Evolutionary conservation across 2,888 invertebrate genomes (phyloP), one percentile per base, ranked within the genome.

Genomic region (Diplolepis rosae): DNA sequence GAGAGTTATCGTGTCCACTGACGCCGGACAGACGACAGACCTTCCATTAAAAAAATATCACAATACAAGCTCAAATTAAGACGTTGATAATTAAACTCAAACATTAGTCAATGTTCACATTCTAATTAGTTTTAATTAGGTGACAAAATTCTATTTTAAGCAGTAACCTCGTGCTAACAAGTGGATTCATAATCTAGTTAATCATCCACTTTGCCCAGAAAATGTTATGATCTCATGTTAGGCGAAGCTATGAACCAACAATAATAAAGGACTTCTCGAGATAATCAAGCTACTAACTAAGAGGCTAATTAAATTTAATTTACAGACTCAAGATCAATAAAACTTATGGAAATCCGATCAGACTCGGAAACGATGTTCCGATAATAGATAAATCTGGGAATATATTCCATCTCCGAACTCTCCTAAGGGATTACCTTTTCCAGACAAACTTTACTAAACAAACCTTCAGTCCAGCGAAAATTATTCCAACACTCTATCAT

Each of bases 251-350:
- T 22, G 9, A n/a, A 39, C 39, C 27, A 35, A n/a, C n/a, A n/a
- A 24, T 61, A 39, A 61, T 39, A 35, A 39, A 61, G 39, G 24
- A 24, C 39, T 39, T 30, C 54, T 61, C 61, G 39, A 39, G 39
- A 7, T 39, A n/a, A 24, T 61, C 39, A 61, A n/a, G 24, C 39
- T n/a, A 61, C 35, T 3, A 61, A 24, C 61, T 24, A 39, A 39
- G 9, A 1, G 7, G 24, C 61, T 61, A 61, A 61, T 61, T 61
- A 15, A 61, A 39, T 61, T 7, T 24, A 9, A 61, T 27, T 39
- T 27, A 13, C 22, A 27, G 39, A n/a, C 39, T 61, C 9, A 24
- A 7, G 11, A 39, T 27, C 35, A 42, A 39, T 7, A 39, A 56
- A 56, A 22, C 35, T 56, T n/a, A 39, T 61, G 7, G 7, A 61